Percentiles rank a stretch among this genome's conserved stretches.
Evolutionary conservation across 2,113 vertebrate species (phyloP).

Genomic region (Eurystomus gularis): DNA sequence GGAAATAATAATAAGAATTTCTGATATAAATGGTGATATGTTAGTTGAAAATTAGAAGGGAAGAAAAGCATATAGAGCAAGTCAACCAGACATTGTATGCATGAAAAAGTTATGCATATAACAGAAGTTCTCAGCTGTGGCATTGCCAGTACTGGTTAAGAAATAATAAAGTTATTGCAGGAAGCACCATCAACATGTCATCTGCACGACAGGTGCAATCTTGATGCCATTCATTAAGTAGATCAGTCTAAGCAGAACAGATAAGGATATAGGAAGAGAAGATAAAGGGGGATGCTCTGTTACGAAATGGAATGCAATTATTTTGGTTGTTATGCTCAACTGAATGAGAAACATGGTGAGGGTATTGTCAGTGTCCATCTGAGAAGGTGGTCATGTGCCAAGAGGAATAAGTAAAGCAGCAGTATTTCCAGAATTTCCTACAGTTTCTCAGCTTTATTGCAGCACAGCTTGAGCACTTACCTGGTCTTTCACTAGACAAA

Average conservation of each 20-base stretch:
- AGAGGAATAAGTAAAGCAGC: neutral
- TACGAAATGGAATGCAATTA: neutral
- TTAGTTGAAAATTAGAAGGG: neutral
- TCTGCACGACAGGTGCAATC: neutral
- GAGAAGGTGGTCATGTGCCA: neutral
- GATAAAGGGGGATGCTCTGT: neutral
- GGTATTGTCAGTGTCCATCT: neutral
- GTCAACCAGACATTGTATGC: neutral
- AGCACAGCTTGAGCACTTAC: neutral
- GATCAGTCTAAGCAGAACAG: neutral
- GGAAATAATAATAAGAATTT: neutral
- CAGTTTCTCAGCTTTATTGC: neutral
- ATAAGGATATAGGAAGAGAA: neutral
- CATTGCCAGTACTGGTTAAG: neutral
- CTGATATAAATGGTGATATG: neutral
- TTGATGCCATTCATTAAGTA: accelerated
- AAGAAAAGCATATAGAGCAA: neutral
- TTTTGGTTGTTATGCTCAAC: neutral
- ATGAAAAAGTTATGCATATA: neutral
- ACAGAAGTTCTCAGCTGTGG: neutral
- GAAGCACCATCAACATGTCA: neutral
- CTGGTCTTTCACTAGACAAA: neutral
- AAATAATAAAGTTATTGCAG: neutral
- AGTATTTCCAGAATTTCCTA: neutral
- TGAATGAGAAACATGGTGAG: neutral